phyloP scores from a whole-genome alignment of 1,140 invertebrate species.

The Conus ventricosus region DNA sequence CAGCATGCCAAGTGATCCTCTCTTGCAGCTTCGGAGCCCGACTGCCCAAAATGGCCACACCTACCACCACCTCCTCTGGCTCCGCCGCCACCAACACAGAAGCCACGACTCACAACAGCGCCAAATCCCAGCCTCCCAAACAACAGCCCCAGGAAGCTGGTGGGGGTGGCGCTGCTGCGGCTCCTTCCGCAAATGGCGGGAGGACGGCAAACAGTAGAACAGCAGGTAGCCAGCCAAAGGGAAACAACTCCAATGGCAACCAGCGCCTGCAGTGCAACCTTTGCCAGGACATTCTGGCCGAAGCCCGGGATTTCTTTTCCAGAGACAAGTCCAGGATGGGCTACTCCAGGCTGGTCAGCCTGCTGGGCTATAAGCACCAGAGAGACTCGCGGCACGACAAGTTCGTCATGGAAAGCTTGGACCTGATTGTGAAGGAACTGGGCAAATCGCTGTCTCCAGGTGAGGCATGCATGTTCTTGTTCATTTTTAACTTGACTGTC shows the following conservation, averaged over 20 bases:
- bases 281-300: conserved; percentile 23
- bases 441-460: conserved; percentile 46
- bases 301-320: conserved; percentile 5
- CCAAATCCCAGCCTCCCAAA: background rate
- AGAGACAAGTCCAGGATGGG: background rate
- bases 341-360: conserved; percentile 25
- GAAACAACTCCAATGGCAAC: background rate
- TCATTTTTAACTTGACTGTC: too few relatives aligned
- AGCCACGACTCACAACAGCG: too few relatives aligned
- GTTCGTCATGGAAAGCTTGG: conserved; percentile 36
- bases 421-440: conserved; percentile 38
- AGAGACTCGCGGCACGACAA: conserved; percentile 38
- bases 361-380: conserved; percentile 51
- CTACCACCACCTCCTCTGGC: background rate
- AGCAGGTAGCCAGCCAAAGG: too few relatives aligned
- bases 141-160: background rate
- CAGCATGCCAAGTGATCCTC: too few relatives aligned
- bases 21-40: background rate
- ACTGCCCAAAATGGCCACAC: background rate
- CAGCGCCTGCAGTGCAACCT: conserved; percentile 23
- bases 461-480: conserved; percentile 5
- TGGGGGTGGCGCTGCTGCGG: background rate
- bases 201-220: too few relatives aligned
- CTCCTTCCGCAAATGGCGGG: background rate
- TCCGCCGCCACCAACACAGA: background rate